phyloP scores from a whole-genome alignment of 2,888 invertebrate genomes.

The Kryphioiulus occultus region DNA sequence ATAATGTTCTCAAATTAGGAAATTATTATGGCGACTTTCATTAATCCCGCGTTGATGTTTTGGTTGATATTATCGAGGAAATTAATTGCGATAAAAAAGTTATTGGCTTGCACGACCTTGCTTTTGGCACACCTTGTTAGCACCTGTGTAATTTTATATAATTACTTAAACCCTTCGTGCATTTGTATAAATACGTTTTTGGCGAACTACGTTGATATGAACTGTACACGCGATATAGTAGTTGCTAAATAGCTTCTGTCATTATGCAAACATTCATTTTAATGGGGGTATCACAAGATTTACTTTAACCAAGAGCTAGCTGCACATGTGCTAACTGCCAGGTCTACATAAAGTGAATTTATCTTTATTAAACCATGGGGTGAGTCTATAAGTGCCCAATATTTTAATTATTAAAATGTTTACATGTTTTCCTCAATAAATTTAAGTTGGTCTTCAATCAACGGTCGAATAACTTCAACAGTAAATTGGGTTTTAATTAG shows the following conservation, averaged over 20 bases:
- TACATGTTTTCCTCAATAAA: no score
- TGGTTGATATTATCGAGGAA: neutral
- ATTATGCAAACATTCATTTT: neutral
- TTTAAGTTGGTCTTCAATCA: no score
- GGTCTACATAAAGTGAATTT: neutral
- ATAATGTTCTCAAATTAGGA: neutral
- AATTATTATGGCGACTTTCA: neutral
- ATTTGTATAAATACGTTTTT: neutral
- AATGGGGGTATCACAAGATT: neutral
- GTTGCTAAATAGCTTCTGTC: neutral
- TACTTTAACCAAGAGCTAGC: neutral
- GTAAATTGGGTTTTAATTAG: no score
- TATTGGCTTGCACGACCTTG: neutral
- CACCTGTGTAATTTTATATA: neutral
- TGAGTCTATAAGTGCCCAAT: no score
- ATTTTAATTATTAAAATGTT: no score
- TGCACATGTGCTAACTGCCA: slow-evolving; percentile 9
- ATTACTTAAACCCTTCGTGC: neutral
- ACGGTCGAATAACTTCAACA: no score
- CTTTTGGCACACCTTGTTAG: neutral
- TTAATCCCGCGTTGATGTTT: neutral
- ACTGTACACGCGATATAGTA: neutral
- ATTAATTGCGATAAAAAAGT: slow-evolving; percentile 1
- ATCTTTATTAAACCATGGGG: neutral
- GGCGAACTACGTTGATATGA: neutral